These are phyloP conservation scores for Macrophya alboannulata DNA, from an alignment of 2,888 invertebrate species.

Conservation along the genomic window DNA sequence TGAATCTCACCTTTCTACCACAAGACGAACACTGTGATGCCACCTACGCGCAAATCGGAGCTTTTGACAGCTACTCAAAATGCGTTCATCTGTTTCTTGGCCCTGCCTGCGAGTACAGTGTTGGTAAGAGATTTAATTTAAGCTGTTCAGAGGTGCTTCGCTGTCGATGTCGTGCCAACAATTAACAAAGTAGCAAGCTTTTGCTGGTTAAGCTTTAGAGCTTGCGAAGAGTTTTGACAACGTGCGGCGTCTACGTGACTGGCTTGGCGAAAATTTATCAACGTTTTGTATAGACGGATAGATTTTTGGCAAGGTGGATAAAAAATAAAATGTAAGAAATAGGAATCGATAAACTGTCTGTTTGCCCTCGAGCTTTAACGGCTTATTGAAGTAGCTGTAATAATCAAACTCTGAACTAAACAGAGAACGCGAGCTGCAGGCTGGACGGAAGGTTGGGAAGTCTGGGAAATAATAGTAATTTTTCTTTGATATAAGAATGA, in stretches of 20 bases:
- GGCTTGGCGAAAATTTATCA: background rate
- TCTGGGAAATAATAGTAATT: background rate
- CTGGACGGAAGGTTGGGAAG: background rate
- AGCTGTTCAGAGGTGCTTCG: background rate
- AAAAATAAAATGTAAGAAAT: background rate
- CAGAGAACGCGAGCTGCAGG: background rate
- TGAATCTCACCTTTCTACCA: conserved; percentile 84
- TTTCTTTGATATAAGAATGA: background rate
- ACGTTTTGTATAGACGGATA: background rate
- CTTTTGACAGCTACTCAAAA: conserved; percentile 87
- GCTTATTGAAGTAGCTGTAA: background rate
- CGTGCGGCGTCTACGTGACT: background rate
- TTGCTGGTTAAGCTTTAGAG: background rate
- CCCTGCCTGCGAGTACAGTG: conserved; percentile 90
- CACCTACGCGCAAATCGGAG: conserved; percentile 87
- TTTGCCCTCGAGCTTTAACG: background rate
- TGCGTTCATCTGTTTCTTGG: conserved; percentile 91
- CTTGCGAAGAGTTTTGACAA: background rate
- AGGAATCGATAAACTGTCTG: background rate
- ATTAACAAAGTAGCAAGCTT: conserved; percentile 1
- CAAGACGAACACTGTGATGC: conserved; percentile 90
- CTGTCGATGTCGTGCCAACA: background rate
- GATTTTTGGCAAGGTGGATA: background rate
- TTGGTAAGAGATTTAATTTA: conserved; percentile 83
- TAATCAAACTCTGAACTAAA: conserved; percentile 6